phyloP scores from a whole-genome alignment of 2,888 invertebrate species.

The Carabus problematicus region DNA sequence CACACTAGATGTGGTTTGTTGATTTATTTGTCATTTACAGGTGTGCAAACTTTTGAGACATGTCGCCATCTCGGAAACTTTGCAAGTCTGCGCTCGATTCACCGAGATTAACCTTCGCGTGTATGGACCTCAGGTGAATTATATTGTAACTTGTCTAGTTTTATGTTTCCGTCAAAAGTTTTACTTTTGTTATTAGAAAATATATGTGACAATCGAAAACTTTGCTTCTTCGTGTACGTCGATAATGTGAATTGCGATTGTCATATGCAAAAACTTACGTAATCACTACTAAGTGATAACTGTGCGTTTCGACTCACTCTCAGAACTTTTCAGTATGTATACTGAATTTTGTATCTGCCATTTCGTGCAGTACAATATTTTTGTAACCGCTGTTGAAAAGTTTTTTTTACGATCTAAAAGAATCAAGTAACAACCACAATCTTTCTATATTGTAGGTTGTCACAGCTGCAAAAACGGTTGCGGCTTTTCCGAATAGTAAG shows the following conservation, averaged over 20 bases:
- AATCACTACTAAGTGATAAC: too few species aligned
- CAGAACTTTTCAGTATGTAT: too few species aligned
- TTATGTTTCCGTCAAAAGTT: constrained; percentile 5
- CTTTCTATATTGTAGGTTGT: constrained; percentile 63
- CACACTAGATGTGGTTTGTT: constrained; percentile 2
- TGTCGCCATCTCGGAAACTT: constrained; percentile 91
- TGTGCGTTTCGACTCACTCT: too few species aligned
- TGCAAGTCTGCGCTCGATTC: constrained; percentile 96
- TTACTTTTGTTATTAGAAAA: background rate
- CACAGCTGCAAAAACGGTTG: constrained; percentile 90
- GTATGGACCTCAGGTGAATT: constrained; percentile 84
- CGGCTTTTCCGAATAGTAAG: constrained; percentile 90
- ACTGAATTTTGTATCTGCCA: background rate
- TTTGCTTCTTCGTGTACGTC: too few species aligned
- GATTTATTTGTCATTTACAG: constrained; percentile 59
- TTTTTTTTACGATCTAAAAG: background rate
- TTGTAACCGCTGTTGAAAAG: background rate
- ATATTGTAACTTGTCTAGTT: constrained; percentile 5
- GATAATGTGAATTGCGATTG: too few species aligned
- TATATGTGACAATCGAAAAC: too few species aligned
- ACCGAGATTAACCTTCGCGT: constrained; percentile 94
- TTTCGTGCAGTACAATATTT: background rate
- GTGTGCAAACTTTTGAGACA: constrained; percentile 96
- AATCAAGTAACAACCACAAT: too few species aligned
- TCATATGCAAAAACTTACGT: too few species aligned